Evolutionary conservation across 2,888 invertebrate species (phyloP).

Genomic region (Girardia tigrina): DNA sequence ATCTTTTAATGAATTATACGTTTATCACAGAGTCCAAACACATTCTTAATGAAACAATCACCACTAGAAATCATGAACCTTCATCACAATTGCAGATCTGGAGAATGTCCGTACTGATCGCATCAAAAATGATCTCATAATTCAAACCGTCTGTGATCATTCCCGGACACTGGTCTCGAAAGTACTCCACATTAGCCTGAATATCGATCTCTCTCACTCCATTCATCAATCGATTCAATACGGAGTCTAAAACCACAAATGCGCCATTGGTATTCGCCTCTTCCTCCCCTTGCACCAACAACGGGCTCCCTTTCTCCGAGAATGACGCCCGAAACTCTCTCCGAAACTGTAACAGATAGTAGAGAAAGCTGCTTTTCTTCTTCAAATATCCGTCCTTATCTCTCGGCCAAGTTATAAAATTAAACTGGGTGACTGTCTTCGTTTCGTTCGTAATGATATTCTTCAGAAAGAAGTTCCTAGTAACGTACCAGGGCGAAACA

Average conservation of each 20-base stretch:
- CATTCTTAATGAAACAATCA: too few species aligned
- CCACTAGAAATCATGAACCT: too few species aligned
- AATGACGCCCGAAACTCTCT: slow-evolving; percentile 7
- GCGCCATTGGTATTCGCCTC: background rate
- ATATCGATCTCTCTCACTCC: background rate
- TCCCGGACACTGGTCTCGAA: background rate
- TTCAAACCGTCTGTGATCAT: background rate
- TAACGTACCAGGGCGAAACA: background rate
- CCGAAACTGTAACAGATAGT: slow-evolving; percentile 5
- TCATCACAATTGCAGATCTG: background rate
- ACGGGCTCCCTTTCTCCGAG: background rate
- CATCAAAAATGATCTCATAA: slow-evolving; percentile 16
- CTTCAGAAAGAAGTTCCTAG: slow-evolving; percentile 1
- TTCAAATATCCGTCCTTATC: background rate
- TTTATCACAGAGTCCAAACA: too few species aligned
- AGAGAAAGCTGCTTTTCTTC: background rate
- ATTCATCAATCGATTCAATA: background rate
- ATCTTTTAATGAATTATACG: too few species aligned
- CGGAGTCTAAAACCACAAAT: background rate
- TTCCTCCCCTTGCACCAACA: background rate
- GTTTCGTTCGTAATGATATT: background rate
- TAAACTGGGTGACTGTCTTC: background rate
- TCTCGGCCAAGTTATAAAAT: background rate
- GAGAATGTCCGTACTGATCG: background rate
- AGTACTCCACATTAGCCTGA: slow-evolving; percentile 15